Percentiles rank a stretch among this genome's conserved stretches.
Conservation (phyloP, 2,888 invertebrate genomes). For the Drymonia ruficornis region DNA sequence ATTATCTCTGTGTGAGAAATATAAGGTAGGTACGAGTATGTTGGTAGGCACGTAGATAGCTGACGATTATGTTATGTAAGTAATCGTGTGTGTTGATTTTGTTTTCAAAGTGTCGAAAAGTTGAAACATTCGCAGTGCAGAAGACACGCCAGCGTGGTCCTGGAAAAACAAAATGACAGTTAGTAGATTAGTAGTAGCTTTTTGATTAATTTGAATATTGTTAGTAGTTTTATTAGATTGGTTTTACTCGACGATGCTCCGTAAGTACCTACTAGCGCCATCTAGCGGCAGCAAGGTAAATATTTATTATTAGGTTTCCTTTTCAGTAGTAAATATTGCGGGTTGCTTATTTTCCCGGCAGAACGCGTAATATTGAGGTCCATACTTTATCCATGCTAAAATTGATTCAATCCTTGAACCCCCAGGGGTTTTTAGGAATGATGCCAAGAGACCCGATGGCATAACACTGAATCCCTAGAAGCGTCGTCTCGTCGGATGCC, state of each 20-base stretch:
- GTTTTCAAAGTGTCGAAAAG: background rate
- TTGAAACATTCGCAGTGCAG: conserved; percentile 22
- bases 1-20: background rate
- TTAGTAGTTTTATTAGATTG: no score
- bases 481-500: no score
- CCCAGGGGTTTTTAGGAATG: no score
- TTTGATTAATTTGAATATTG: background rate
- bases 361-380: background rate
- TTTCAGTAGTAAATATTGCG: background rate
- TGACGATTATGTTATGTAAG: background rate
- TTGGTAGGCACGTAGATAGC: no score
- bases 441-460: no score
- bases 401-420: no score
- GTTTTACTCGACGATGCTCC: background rate
- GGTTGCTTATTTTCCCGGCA: background rate
- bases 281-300: background rate
- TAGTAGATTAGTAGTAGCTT: no score
- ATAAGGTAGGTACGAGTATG: background rate
- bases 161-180: conserved; percentile 23
- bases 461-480: no score
- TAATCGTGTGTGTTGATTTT: conserved; percentile 1
- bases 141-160: conserved; percentile 26
- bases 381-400: background rate
- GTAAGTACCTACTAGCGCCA: conserved; percentile 1
- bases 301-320: background rate